Conservation (phyloP, 37 sponge, comb jelly and placozoan genomes). For the Ephydatia muelleri region DNA sequence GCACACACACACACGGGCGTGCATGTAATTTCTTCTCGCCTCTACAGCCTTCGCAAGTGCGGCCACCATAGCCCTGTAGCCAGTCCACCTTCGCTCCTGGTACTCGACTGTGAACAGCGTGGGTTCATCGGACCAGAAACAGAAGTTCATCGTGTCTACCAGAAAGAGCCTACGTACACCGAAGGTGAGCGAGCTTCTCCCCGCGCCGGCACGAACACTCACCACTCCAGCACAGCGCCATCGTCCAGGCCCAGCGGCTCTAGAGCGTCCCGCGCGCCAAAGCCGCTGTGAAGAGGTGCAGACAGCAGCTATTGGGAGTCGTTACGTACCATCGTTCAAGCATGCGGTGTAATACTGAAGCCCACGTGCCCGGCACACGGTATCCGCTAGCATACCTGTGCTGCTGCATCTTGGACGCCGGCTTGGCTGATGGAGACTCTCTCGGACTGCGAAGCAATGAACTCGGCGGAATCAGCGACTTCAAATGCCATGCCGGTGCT, state of each 20-base stretch:
- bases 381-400: constrained; percentile 11
- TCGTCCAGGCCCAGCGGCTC: constrained; percentile 33
- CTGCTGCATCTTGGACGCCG: constrained; percentile 15
- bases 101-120: constrained; percentile 70
- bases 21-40: too few relatives aligned
- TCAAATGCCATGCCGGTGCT: too few relatives aligned
- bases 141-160: constrained; percentile 84
- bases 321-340: background rate
- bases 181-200: background rate
- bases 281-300: too few relatives aligned
- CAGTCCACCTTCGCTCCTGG: constrained; percentile 50
- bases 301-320: background rate
- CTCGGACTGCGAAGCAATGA: constrained; percentile 19
- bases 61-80: constrained; percentile 77
- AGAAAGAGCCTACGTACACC: constrained; percentile 67
- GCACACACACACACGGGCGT: too few relatives aligned
- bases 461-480: constrained; percentile 42
- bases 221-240: constrained; percentile 45
- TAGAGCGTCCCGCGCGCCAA: too few relatives aligned
- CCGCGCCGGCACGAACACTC: background rate
- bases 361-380: background rate
- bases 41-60: constrained; percentile 73
- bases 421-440: constrained; percentile 22
- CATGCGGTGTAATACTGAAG: background rate
- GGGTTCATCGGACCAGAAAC: constrained; percentile 86